Conservation (phyloP, 1,140 invertebrate species). For the Liolophura sinensis region DNA sequence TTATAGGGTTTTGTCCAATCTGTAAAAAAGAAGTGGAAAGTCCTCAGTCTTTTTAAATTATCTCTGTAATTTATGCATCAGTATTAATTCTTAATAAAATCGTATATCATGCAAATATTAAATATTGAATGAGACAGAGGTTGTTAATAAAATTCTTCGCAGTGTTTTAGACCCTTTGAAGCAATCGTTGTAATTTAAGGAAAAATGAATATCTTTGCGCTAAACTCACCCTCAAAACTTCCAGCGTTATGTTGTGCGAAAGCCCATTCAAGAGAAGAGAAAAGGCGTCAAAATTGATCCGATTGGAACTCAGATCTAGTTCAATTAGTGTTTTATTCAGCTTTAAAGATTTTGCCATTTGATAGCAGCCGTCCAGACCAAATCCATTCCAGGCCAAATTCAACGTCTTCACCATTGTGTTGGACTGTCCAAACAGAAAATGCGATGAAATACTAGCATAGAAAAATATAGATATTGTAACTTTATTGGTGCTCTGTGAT, state of each 20-base stretch:
- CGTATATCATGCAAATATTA: too few species aligned
- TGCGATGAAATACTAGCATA: too few species aligned
- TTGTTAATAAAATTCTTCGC: too few species aligned
- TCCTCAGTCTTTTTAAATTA: too few species aligned
- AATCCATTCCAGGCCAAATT: conserved; percentile 50
- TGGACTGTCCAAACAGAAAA: conserved; percentile 24
- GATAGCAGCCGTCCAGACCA: conserved; percentile 44
- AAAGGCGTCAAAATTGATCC: conserved; percentile 38
- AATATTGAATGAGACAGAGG: too few species aligned
- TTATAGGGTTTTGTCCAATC: conserved; percentile 46
- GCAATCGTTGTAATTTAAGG: too few species aligned
- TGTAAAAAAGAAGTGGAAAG: conserved; percentile 10
- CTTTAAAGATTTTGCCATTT: conserved; percentile 40
- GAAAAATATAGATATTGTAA: too few species aligned
- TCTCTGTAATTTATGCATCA: too few species aligned
- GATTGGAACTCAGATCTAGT: conserved; percentile 42
- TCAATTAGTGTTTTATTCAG: conserved; percentile 35
- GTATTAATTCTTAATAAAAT: too few species aligned
- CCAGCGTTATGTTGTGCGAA: conserved; percentile 29
- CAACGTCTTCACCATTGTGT: conserved; percentile 30
- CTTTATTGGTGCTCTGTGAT: too few species aligned
- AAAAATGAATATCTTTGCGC: too few species aligned
- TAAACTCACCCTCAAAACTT: conserved; percentile 31
- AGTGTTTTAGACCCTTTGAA: too few species aligned
- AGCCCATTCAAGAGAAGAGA: conserved; percentile 36